phyloP scores from a whole-genome alignment of 2,113 vertebrate species.

The Casuarius casuarius region DNA sequence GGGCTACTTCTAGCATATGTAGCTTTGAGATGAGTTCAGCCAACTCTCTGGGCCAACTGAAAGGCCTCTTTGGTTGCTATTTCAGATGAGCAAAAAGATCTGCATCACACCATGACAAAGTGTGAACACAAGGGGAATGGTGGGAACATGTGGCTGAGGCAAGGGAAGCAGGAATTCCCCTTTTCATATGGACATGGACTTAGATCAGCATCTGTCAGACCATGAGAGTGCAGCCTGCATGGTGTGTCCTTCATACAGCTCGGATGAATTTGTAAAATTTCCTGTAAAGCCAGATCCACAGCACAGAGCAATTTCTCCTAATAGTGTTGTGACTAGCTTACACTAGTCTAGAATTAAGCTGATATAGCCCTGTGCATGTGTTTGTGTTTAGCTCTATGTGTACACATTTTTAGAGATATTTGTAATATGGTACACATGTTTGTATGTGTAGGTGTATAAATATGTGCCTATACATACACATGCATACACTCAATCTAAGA shows the following conservation, averaged over 20 bases:
- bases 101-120: background rate
- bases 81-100: background rate
- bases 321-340: background rate
- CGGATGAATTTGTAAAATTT: background rate
- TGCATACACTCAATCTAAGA: background rate
- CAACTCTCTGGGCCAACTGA: background rate
- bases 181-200: background rate
- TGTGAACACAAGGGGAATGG: background rate
- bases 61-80: background rate
- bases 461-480: background rate
- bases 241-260: accelerated
- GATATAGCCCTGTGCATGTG: background rate
- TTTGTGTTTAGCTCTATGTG: background rate
- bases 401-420: background rate
- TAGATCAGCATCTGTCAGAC: background rate
- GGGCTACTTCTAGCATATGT: background rate
- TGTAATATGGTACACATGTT: background rate
- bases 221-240: accelerated
- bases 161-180: background rate
- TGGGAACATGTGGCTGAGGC: background rate
- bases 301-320: background rate
- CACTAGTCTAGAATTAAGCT: background rate
- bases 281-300: background rate
- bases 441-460: background rate
- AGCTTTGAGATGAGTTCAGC: background rate